Conservation (phyloP, 2,888 invertebrate species). For the Protophormia terraenovae region DNA sequence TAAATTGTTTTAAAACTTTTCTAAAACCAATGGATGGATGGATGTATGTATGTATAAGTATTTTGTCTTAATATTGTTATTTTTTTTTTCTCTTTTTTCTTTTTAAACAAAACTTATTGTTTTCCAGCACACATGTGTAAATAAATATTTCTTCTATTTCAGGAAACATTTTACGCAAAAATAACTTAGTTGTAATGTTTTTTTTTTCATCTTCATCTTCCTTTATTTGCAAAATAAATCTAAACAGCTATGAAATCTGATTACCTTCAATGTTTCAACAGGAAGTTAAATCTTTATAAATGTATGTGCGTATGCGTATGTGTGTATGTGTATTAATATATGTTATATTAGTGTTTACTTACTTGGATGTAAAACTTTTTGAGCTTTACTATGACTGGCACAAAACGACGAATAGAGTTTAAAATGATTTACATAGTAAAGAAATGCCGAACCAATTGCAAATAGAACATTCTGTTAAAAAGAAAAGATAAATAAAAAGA, state of each 20-base stretch:
- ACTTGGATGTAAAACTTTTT: slow-evolving; percentile 99
- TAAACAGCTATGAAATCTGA: slow-evolving; percentile 38
- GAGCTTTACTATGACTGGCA: slow-evolving; percentile 99
- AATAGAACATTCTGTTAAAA: slow-evolving; percentile 93
- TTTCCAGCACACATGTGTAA: not conserved
- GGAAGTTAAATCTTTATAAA: slow-evolving; percentile 28
- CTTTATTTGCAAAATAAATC: not conserved
- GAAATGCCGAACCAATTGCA: slow-evolving; percentile 97
- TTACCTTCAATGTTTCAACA: slow-evolving; percentile 43
- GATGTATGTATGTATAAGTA: not conserved
- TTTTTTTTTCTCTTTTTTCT: not conserved
- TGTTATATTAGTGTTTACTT: slow-evolving; percentile 82
- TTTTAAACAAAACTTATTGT: slow-evolving; percentile 11
- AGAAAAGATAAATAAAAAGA: slow-evolving; percentile 8
- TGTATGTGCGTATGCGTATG: not conserved
- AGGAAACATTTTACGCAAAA: slow-evolving; percentile 8
- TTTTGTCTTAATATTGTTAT: slow-evolving; percentile 9
- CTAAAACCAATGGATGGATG: slow-evolving; percentile 28
- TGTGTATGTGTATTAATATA: not conserved
- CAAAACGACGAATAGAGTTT: slow-evolving; percentile 99
- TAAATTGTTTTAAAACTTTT: slow-evolving; percentile 32
- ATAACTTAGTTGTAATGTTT: slow-evolving; percentile 4
- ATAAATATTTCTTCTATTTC: not conserved
- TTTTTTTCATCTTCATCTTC: not conserved
- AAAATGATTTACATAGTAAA: slow-evolving; percentile 99